phyloP scores from a whole-genome alignment of 2,888 invertebrate species.

The Acanthococcus lagerstroemiae region DNA sequence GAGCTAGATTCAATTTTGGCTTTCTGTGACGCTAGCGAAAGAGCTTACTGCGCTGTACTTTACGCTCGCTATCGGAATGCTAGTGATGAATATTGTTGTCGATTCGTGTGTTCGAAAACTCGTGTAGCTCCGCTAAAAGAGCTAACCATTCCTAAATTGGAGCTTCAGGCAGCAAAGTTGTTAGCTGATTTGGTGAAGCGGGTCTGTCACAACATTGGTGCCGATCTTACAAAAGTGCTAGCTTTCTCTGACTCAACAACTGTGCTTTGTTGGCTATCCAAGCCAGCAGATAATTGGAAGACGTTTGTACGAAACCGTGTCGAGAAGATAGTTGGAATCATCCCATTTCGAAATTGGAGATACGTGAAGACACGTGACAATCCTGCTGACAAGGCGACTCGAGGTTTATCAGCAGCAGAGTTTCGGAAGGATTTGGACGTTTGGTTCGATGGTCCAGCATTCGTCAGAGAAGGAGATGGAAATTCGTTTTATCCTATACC shows the following conservation, averaged over 20 bases:
- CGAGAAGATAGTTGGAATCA: slow-evolving; percentile 32
- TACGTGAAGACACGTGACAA: background rate
- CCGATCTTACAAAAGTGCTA: background rate
- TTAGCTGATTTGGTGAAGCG: background rate
- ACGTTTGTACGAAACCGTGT: slow-evolving; percentile 37
- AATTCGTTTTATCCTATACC: background rate
- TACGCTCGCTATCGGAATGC: too few relatives aligned
- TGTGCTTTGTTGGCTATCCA: slow-evolving; percentile 15
- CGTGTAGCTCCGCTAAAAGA: too few relatives aligned
- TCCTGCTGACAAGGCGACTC: slow-evolving; percentile 4
- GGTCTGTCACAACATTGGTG: background rate
- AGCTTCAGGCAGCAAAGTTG: background rate
- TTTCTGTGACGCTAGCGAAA: too few relatives aligned
- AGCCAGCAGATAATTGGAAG: slow-evolving; percentile 35
- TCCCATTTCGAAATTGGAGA: background rate
- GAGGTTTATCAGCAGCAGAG: background rate
- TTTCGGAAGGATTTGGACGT: background rate
- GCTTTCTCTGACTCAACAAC: slow-evolving; percentile 17
- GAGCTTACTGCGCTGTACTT: too few relatives aligned
- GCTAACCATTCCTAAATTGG: too few relatives aligned
- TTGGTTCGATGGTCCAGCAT: background rate
- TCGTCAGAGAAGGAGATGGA: background rate
- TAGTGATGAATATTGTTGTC: too few relatives aligned
- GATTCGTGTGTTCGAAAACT: too few relatives aligned
- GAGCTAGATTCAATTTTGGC: too few relatives aligned